These are phyloP conservation scores for Alitta virens DNA, from an alignment of 2,888 invertebrate species.

Conservation along the genomic window DNA sequence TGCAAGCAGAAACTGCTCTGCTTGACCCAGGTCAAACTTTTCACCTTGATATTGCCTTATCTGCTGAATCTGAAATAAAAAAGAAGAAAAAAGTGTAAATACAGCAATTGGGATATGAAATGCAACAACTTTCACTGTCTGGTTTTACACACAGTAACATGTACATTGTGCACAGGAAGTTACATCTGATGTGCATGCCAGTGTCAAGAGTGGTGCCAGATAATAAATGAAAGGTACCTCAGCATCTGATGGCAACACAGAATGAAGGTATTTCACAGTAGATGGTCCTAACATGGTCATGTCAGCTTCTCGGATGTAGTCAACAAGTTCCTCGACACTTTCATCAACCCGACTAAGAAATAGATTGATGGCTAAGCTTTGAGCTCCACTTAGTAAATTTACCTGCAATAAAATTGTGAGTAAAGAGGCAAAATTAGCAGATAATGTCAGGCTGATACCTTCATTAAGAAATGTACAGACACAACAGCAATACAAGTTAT, in stretches of 20 bases:
- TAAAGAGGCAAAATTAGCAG: too few species aligned
- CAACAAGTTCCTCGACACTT: constrained; percentile 43
- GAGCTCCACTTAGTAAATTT: constrained; percentile 29
- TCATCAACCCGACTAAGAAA: constrained; percentile 44
- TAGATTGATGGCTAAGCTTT: constrained; percentile 42
- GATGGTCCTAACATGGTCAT: constrained; percentile 33
- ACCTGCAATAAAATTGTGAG: constrained; percentile 30
- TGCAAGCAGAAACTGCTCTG: constrained; percentile 58
- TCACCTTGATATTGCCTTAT: constrained; percentile 52
- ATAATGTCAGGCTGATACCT: too few species aligned
- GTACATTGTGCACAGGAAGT: too few species aligned
- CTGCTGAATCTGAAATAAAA: constrained; percentile 47
- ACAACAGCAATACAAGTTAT: too few species aligned
- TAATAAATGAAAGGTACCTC: too few species aligned
- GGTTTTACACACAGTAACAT: too few species aligned
- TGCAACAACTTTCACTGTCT: too few species aligned
- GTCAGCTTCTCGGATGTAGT: constrained; percentile 35
- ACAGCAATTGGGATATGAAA: too few species aligned
- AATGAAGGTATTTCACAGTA: constrained; percentile 37
- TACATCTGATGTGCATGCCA: too few species aligned
- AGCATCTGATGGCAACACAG: constrained; percentile 39
- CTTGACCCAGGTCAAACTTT: constrained; percentile 52
- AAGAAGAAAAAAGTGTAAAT: constrained; percentile 4
- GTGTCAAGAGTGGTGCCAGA: too few species aligned
- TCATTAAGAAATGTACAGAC: too few species aligned